Base-by-base conservation (phyloP, 2,888 invertebrate genomes). In the Camponotus fellah region DNA sequence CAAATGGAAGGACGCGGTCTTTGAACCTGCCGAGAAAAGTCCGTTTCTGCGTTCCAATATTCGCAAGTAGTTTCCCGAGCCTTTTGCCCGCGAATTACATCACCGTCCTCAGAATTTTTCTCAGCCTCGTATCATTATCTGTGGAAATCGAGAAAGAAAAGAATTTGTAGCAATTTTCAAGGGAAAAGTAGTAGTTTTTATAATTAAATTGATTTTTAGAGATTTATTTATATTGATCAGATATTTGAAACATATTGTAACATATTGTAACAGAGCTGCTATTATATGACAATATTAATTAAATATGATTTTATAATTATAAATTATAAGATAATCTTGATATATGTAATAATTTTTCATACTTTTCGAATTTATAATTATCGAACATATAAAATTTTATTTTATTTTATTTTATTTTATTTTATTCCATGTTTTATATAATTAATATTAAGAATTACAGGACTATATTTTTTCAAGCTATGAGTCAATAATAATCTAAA, bases 1-100 rank as follows among this genome's bases (percentile, higher is more conserved):
- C 77, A 80, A 79, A 85, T 80, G 85, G 79, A 68, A 82, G 79
- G 69, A 69, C 69, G 69, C 79, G 79, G 69, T 69, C 79, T 79
- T 79, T 79, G 79, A 79, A 79, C 79, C 58, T 79, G 69, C 79
- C 69, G 79, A 58, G 43, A 69, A 69, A 69, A 79, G 79, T 68
- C 43, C 77, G 77, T 79, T 79, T 58, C 77, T 68, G 68, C 77
- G 68, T 79, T 79, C 43, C 79, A 79, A 79, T 79, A 79, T 79
- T 79, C 79, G 34, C 79, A 79, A 79, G 79, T 79, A 68, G 77
- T 68, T 68, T 58, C 32, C 26, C 65, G 76, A 32, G 68, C 32
- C 68, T 77, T 76, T 68, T 77, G 69, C 58, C 62, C 69, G 79
- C 79, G 69, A 79, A 79, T 79, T 58, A 79, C 21, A 43, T 40